Evolutionary conservation across 2,113 vertebrate genomes (phyloP), one percentile per base, ranked within the genome.

Genomic region (Tiliqua scincoides): DNA sequence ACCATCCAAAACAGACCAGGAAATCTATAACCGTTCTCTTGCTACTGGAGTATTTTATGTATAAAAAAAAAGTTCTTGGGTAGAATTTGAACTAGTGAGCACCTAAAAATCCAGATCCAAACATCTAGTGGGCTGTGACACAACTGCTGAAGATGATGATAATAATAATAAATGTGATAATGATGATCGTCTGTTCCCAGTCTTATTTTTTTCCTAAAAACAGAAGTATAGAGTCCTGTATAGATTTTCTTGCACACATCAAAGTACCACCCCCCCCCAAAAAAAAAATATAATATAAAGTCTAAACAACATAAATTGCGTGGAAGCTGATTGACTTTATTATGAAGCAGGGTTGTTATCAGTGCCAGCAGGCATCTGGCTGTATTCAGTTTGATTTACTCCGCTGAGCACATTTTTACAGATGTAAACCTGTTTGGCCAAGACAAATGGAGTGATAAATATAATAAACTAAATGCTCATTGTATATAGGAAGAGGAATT

Each of bases 341-440:
- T 79, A 17, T 40, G 15, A 72, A 82, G 80, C 21, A 82, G 57
- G 18, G 18, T 21, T 85, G 27, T 89, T 94, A 89, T 88, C 88
- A 86, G 15, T 35, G 52, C 37, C 76, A 90, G 76, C 59, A 92
- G 71, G 17, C 17, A 73, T 85, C 71, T 86, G 77, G 77, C 59
- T 85, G 17, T 48, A 77, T 85, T 90, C 32, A 67, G 25, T 93
- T 92, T 88, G 67, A 93, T 91, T 91, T 92, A 86, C 6, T 87
- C 75, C 62, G 1, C 9, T 25, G 32, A 57, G 6, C 32, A 15
- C 54, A 32, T 73, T 92, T 91, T 90, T 73, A 91, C 76, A 79
- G 79, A 92, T 87, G 79, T 89, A 90, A 94, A 89, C 15, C 6
- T 81, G 32, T 88, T 93, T 93, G 91, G n/a, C 32, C 81, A 92